These are phyloP conservation scores for Ophion ellenae DNA, from an alignment of 2,888 invertebrate genomes.

Conservation along the genomic window DNA sequence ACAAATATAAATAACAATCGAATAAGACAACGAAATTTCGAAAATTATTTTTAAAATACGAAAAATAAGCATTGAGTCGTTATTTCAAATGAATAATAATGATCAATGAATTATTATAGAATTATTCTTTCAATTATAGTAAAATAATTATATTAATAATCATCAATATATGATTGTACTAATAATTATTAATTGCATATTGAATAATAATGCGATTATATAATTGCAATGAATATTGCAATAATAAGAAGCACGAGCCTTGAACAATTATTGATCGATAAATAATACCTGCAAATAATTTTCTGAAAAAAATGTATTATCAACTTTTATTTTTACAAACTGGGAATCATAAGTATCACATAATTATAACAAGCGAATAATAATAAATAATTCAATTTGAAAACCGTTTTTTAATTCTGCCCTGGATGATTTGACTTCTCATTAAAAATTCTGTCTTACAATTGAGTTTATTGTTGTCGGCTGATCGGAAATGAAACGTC, in stretches of 20 bases:
- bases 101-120: background rate
- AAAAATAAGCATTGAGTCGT: background rate
- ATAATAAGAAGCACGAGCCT: too few species aligned
- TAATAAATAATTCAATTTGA: too few species aligned
- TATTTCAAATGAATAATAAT: background rate
- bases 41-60: background rate
- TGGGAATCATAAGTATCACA: too few species aligned
- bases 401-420: background rate
- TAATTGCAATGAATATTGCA: too few species aligned
- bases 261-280: too few species aligned
- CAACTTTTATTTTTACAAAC: too few species aligned
- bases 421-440: background rate
- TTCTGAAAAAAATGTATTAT: too few species aligned
- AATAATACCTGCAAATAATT: too few species aligned
- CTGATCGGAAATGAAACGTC: slow-evolving; percentile 1
- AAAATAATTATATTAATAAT: background rate
- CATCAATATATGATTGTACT: background rate
- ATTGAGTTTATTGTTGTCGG: background rate
- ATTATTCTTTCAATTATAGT: background rate
- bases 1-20: background rate
- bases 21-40: background rate
- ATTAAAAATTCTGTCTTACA: background rate
- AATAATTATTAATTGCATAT: too few species aligned
- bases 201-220: too few species aligned
- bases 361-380: too few species aligned